A percentile compares a stretch with the other conserved stretches of the same genome.
Evolutionary conservation across 2,113 vertebrate species (phyloP).

Genomic region (Heterotilapia buettikoferi): DNA sequence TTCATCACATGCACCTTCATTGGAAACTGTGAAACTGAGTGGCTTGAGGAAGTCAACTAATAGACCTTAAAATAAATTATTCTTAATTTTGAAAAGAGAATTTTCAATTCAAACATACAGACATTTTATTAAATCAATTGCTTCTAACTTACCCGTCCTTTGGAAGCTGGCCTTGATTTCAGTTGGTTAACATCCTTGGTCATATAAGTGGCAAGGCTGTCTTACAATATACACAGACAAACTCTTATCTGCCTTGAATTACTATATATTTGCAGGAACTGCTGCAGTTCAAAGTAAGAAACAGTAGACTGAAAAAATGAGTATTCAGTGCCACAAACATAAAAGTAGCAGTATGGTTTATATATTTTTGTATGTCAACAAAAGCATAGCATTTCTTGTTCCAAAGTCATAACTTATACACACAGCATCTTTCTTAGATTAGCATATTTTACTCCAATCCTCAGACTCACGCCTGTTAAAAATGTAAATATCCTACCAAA

Average conservation of each 20-base stretch:
- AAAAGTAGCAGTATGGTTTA: neutral
- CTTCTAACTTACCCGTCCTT: neutral
- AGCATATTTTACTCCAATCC: neutral
- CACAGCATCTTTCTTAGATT: neutral
- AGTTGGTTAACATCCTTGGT: neutral
- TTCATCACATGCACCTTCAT: neutral
- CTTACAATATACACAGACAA: neutral
- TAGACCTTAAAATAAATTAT: neutral
- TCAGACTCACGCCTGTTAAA: constrained; percentile 22
- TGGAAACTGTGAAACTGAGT: neutral
- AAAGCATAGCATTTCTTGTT: neutral
- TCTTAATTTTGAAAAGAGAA: neutral
- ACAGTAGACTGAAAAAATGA: neutral
- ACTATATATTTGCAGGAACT: neutral
- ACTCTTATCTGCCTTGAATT: neutral
- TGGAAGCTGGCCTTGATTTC: neutral
- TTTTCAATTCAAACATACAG: neutral
- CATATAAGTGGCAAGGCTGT: neutral
- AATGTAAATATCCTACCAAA: constrained; percentile 39
- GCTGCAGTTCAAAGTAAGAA: neutral
- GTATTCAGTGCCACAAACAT: constrained; percentile 9
- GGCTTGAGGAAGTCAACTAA: neutral
- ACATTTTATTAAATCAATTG: neutral
- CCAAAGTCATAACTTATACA: neutral
- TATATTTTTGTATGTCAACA: neutral